These are phyloP conservation scores for Zaprionus gabonicus DNA, from an alignment of 1,140 invertebrate species.

Conservation along the genomic window DNA sequence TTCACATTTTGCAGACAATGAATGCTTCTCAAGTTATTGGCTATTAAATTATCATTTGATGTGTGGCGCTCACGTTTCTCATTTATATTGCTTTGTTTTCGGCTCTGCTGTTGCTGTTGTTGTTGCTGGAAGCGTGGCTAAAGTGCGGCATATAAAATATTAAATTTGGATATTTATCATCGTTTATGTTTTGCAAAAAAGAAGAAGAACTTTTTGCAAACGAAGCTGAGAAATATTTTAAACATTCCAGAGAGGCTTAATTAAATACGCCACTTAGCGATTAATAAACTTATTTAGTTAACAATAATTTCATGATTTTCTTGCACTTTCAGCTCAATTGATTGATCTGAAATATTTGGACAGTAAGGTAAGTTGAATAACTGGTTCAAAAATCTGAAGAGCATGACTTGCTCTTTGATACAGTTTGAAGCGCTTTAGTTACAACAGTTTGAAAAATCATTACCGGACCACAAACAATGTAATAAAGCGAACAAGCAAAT, in stretches of 20 bases:
- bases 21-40: constrained; percentile 77
- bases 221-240: background rate
- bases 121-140: constrained; percentile 57
- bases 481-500: constrained; percentile 31
- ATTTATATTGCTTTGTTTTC: background rate
- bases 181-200: constrained; percentile 39
- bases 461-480: constrained; percentile 20
- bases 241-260: background rate
- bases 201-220: constrained; percentile 24
- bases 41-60: constrained; percentile 71
- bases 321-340: constrained; percentile 5
- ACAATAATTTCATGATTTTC: constrained; percentile 12
- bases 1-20: constrained; percentile 62
- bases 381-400: constrained; percentile 43
- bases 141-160: constrained; percentile 34
- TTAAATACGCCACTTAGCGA: constrained; percentile 28
- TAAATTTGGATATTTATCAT: constrained; percentile 20
- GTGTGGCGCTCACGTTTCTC: constrained; percentile 39
- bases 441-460: constrained; percentile 20
- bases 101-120: constrained; percentile 9
- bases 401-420: constrained; percentile 31
- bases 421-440: constrained; percentile 5
- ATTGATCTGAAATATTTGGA: constrained; percentile 1
- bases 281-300: constrained; percentile 11
- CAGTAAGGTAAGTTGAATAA: background rate